Evolutionary conservation across 2,797 vertebrate genomes (phyloP).

Genomic region (Anguilla obscura): DNA sequence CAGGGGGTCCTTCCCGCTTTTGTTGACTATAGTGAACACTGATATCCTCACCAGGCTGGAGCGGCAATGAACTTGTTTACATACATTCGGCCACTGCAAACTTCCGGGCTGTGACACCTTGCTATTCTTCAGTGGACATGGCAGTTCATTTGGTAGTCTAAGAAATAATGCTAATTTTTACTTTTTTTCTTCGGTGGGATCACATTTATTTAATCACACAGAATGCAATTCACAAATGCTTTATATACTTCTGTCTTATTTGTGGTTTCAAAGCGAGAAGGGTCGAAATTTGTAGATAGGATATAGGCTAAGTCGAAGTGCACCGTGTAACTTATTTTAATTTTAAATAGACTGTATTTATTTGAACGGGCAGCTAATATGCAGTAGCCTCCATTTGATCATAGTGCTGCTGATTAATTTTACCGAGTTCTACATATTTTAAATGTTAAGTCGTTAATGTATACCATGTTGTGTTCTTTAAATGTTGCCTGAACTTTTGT

Average conservation of each 20-base stretch:
- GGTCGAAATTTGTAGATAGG: not conserved
- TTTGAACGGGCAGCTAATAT: too few species aligned
- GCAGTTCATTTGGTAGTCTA: not conserved
- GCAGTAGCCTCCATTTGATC: too few species aligned
- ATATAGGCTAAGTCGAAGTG: not conserved
- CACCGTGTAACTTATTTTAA: not conserved
- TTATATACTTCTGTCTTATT: not conserved
- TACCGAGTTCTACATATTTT: not conserved
- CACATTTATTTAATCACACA: not conserved
- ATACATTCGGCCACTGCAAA: constrained; percentile 15
- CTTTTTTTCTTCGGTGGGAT: not conserved
- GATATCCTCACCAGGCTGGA: constrained; percentile 52
- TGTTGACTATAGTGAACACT: constrained; percentile 61
- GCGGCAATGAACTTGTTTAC: constrained; percentile 17
- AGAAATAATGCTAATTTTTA: not conserved
- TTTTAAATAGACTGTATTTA: not conserved
- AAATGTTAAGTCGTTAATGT: not conserved
- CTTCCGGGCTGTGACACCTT: not conserved
- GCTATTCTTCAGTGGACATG: not conserved
- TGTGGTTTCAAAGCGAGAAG: not conserved
- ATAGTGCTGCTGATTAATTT: not conserved
- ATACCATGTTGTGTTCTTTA: constrained; percentile 12
- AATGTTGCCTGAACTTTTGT: constrained; percentile 28
- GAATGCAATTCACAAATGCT: not conserved
- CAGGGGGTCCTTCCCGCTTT: constrained; percentile 58